phyloP scores from a whole-genome alignment of 2,113 vertebrate species.

The Eolophus roseicapilla region DNA sequence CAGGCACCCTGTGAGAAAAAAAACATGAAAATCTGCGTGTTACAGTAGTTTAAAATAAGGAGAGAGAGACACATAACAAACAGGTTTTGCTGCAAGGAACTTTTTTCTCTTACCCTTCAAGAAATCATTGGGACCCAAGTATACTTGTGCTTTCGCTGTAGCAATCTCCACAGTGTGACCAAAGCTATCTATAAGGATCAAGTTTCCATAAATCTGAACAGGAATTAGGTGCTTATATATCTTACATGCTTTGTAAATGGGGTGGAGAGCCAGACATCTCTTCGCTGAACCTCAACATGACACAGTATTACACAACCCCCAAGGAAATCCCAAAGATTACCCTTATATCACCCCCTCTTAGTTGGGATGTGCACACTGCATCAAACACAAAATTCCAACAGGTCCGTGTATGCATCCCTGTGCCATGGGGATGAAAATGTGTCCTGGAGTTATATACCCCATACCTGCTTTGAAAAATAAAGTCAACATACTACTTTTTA shows the following conservation, averaged over 20 bases:
- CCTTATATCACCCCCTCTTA: not conserved
- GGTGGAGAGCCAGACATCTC: not conserved
- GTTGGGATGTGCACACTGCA: not conserved
- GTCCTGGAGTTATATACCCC: not conserved
- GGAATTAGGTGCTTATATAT: not conserved
- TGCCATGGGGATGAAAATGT: not conserved
- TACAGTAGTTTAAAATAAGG: not conserved
- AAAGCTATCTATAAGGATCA: not conserved
- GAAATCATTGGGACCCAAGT: rapidly evolving
- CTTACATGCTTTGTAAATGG: not conserved
- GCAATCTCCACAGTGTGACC: not conserved
- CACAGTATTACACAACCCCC: not conserved
- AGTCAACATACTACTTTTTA: not conserved
- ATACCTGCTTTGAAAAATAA: not conserved
- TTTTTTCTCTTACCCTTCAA: not conserved
- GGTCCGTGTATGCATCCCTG: not conserved
- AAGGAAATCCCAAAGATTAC: not conserved
- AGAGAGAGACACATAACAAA: not conserved
- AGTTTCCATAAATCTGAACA: not conserved
- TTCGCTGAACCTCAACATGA: not conserved
- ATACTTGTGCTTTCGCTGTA: not conserved
- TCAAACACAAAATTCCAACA: not conserved
- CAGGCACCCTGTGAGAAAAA: not conserved
- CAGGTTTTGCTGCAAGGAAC: not conserved
- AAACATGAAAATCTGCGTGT: not conserved